Conservation (phyloP, 1,140 invertebrate species). For the Littorina saxatilis region DNA sequence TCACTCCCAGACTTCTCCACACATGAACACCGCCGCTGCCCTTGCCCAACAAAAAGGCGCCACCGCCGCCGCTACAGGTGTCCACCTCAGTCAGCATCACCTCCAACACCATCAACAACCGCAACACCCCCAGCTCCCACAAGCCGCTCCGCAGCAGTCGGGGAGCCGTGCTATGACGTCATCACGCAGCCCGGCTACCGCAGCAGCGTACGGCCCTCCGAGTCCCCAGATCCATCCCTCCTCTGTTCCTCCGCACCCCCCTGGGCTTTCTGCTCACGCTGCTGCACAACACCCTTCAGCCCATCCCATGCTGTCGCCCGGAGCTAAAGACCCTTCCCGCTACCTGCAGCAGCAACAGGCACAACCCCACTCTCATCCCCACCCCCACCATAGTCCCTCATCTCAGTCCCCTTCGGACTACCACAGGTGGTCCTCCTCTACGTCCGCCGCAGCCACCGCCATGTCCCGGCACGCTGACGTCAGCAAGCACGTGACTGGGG, state of each 20-base stretch:
- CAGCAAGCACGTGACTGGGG: not conserved
- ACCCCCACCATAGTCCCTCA: not conserved
- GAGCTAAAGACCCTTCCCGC: not conserved
- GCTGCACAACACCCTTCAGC: not conserved
- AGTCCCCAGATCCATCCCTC: slow-evolving; percentile 15
- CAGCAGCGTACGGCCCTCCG: not conserved
- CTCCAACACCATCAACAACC: not conserved
- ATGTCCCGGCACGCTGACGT: not conserved
- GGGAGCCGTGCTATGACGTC: not conserved
- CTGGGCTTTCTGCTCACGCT: not conserved
- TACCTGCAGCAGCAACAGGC: slow-evolving; percentile 3
- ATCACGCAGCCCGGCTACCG: not conserved
- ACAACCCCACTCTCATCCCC: not conserved
- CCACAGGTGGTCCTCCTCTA: not conserved
- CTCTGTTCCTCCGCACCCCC: not conserved
- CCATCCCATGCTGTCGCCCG: slow-evolving; percentile 25
- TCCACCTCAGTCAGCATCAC: not conserved
- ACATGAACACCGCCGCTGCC: not conserved
- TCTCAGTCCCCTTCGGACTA: not conserved
- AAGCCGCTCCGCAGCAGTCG: not conserved
- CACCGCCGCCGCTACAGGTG: not conserved
- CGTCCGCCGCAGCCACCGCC: not conserved
- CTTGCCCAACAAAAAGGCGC: not conserved
- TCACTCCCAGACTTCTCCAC: not conserved
- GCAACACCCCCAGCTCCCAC: slow-evolving; percentile 18